Evolutionary conservation across 2,888 invertebrate genomes (phyloP).

Genomic region (Drosophila setosimentum): DNA sequence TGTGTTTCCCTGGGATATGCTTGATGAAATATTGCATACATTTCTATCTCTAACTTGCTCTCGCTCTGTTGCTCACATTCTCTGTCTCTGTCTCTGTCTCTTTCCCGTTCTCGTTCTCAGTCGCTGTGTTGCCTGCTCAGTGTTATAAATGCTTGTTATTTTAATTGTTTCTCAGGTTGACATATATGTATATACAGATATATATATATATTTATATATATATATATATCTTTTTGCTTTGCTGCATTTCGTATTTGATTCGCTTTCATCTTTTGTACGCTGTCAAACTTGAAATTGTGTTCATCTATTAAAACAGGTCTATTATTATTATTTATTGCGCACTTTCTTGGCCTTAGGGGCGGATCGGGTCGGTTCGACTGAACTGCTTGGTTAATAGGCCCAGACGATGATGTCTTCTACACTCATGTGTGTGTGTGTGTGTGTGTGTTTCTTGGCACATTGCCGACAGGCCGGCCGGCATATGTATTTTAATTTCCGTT

Average conservation of each 20-base stretch:
- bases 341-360: constrained; percentile 2
- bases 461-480: constrained; percentile 40
- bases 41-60: constrained; percentile 5
- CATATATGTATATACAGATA: not conserved
- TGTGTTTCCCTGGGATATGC: constrained; percentile 22
- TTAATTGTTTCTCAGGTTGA: constrained; percentile 42
- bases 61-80: not conserved
- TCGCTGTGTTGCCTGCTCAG: not conserved
- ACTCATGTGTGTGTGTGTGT: constrained; percentile 10
- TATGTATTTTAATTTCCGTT: constrained; percentile 74
- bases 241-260: constrained; percentile 11
- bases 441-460: constrained; percentile 29
- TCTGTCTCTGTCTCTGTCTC: not conserved
- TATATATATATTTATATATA: not conserved
- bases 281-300: constrained; percentile 24
- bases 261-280: constrained; percentile 37
- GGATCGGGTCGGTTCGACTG: not conserved
- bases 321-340: constrained; percentile 37
- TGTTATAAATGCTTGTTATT: constrained; percentile 19
- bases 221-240: not conserved
- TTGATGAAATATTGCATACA: constrained; percentile 34
- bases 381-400: not conserved
- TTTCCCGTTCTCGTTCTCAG: not conserved
- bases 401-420: constrained; percentile 30
- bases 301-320: constrained; percentile 29